These are phyloP conservation scores for Cantharis lateralis DNA, from an alignment of 2,888 invertebrate genomes.

Conservation along the genomic window DNA sequence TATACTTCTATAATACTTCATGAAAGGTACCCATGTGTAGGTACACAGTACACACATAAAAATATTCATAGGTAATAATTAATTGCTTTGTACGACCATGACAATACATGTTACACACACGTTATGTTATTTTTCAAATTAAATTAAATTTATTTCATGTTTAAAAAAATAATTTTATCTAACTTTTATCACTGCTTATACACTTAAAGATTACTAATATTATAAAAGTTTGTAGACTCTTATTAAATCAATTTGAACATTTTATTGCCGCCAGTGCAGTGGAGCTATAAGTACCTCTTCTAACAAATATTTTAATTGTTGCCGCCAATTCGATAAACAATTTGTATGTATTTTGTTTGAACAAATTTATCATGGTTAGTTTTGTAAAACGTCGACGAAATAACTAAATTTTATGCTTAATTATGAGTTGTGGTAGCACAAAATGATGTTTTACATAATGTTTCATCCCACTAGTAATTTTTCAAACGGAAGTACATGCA, in stretches of 20 bases:
- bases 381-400: background rate
- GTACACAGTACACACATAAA: background rate
- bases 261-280: background rate
- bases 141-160: background rate
- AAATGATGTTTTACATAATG: background rate
- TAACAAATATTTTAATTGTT: background rate
- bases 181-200: background rate
- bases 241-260: background rate
- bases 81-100: background rate
- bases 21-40: background rate
- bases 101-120: background rate
- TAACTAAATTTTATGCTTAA: background rate
- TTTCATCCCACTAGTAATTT: background rate
- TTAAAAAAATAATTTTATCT: background rate
- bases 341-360: background rate
- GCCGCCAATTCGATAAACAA: background rate
- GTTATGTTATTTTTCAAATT: background rate
- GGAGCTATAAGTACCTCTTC: background rate
- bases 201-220: background rate
- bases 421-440: background rate
- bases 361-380: background rate
- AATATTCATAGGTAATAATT: background rate
- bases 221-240: background rate
- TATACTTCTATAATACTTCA: background rate
- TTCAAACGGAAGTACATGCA: background rate